Base-by-base conservation (phyloP, 1,140 invertebrate species). In the Marisa cornuarietis region DNA sequence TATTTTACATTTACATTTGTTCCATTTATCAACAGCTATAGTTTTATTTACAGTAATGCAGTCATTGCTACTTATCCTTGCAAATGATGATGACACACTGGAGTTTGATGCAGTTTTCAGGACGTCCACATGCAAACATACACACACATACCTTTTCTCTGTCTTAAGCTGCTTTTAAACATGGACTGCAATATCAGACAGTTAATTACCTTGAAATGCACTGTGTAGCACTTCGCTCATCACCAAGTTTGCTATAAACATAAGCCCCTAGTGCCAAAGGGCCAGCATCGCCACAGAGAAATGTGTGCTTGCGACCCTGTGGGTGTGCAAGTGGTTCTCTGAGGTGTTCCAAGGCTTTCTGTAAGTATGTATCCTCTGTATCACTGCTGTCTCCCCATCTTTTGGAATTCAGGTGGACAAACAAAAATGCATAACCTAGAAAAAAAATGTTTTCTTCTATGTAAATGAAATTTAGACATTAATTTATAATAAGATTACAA, bases 251-350 rank as follows among this genome's bases (percentile, higher is more conserved):
- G 84, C 93, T 89, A 84, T 94, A 92, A 65, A 95, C 90, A 3
- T 95, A 93, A 80, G 94, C 93, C 77, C 92, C 93, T 26, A 96
- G 87, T 22, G 95, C 93, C 58, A 96, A 86, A 26, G 95, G 94
- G 51, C 96, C 96, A 65, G 94, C 93, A 92, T 94, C 94, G 76
- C 96, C 96, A 92, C 94, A 95, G 24, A 96, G 87, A 88, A 96
- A 96, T 72, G 95, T 94, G 22, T 94, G 91, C 80, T 93, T 77
- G 65, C 82, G 88, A 71, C 89, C 87, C 85, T 91, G 93, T 26
- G 93, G 88, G 66, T 91, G 85, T 11, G 87, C 82, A n/a, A 93
- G 54, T 79, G 89, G 86, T 76, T 83, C 86, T 82, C 92, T 89
- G 63, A 94, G 82, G 73, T 93, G 90, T 72, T 90, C 81, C 54